A percentile compares a stretch with the other conserved stretches of the same genome.
phyloP scores from a whole-genome alignment of 2,888 invertebrate species.

The Steromphala cineraria region DNA sequence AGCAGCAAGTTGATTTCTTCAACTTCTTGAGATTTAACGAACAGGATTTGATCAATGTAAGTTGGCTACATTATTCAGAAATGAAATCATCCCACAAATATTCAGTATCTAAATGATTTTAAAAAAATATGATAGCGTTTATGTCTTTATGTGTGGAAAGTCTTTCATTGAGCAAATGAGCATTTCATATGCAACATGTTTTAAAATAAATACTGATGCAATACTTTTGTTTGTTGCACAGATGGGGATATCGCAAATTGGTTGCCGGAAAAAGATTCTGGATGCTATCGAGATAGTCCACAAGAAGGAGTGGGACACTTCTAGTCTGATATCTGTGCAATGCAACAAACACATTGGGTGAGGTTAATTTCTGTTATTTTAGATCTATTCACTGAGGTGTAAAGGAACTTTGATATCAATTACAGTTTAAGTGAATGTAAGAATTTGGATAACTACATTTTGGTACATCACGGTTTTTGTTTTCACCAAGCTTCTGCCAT shows the following conservation, averaged over 20 bases:
- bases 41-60: conserved; percentile 73
- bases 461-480: too few relatives aligned
- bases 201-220: background rate
- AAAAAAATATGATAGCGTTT: too few relatives aligned
- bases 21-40: conserved; percentile 73
- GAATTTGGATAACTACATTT: too few relatives aligned
- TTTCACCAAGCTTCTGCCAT: too few relatives aligned
- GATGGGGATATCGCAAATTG: conserved; percentile 73
- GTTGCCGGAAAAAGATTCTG: conserved; percentile 74
- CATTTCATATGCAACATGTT: too few relatives aligned
- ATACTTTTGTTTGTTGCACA: conserved; percentile 27
- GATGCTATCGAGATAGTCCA: conserved; percentile 74
- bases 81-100: too few relatives aligned
- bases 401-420: too few relatives aligned
- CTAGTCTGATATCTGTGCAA: conserved; percentile 71
- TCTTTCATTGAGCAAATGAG: background rate
- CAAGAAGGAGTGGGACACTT: conserved; percentile 75
- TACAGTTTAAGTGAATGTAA: too few relatives aligned
- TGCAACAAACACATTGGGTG: conserved; percentile 70
- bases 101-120: too few relatives aligned
- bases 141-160: too few relatives aligned
- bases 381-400: background rate
- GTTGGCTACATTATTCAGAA: background rate
- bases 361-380: background rate
- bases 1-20: conserved; percentile 72